Base-by-base conservation (phyloP, 53 echinoderm and acorn worm genomes). In the Paelopatides confundens region DNA sequence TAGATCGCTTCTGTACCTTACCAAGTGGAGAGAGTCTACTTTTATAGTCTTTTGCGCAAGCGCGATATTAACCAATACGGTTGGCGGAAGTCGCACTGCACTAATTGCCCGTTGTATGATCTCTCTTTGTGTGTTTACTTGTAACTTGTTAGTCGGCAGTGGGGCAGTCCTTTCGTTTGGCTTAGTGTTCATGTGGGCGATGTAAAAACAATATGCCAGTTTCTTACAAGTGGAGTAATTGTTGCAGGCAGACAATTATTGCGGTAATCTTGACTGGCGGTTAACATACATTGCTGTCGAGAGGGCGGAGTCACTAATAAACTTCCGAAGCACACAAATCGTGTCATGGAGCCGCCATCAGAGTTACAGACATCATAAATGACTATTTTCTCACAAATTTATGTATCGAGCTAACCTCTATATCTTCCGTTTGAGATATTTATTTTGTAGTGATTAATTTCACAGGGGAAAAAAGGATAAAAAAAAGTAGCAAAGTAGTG, bases 41-140 rank as follows among this genome's bases (percentile, higher is more conserved):
- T 74, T 74, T 74, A 74, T 74, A 74, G 40, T 26, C 40, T 74
- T n/a, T 40, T 74, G 74, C 74, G 74, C 74, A 74, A 46, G 74
- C 74, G 74, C 28, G 46, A 21, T 47, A 26, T 13, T n/a, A 26
- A 46, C 74, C 74, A 74, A 74, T 74, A 46, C 74, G 27, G 40
- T 39, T 74, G 38, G 26, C 74, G 74, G 74, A 74, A 74, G 74
- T 74, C 46, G 39, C 27, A 3, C n/a, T 58, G 58, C 58, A 58
- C 17, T n/a, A 58, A 5, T 26, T 58, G n/a, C n/a, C n/a, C n/a
- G n/a, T 21, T 23, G 58, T 58, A 21, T 21, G 17, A 21, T 58
- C 18, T 58, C 18, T 0, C 23, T 58, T 17, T 58, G 58, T 18
- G 58, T 58, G 58, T n/a, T 17, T 58, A 5, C 21, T 58, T 21